These are phyloP conservation scores for Portevinia maculata DNA, from an alignment of 2,888 invertebrate genomes.

Conservation along the genomic window DNA sequence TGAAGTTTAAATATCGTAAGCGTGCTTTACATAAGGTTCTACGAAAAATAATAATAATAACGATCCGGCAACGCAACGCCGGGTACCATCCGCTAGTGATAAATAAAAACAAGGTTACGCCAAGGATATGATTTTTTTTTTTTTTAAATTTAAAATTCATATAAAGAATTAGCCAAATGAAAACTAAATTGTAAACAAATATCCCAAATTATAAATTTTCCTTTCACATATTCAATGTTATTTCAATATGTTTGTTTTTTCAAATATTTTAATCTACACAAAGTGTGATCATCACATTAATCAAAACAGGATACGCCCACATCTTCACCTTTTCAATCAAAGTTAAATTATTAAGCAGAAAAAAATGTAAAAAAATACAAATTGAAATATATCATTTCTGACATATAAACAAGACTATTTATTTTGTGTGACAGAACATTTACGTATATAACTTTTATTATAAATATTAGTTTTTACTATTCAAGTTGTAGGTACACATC, in stretches of 20 bases:
- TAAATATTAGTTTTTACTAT: too few species aligned
- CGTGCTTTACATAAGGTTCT: too few species aligned
- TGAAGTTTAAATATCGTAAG: too few species aligned
- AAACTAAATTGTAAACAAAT: neutral
- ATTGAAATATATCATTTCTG: conserved; percentile 9
- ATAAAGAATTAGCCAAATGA: too few species aligned
- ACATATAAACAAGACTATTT: neutral
- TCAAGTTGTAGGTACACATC: neutral
- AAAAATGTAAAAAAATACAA: neutral
- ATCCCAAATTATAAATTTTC: neutral
- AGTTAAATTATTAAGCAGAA: neutral
- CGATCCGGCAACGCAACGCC: too few species aligned
- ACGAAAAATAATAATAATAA: too few species aligned
- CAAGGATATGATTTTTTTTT: neutral
- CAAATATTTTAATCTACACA: neutral
- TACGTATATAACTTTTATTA: neutral
- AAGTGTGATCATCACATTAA: neutral
- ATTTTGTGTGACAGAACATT: neutral
- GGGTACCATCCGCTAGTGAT: too few species aligned
- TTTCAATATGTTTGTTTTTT: neutral
- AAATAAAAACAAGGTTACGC: neutral
- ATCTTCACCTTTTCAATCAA: neutral
- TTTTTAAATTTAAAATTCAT: too few species aligned
- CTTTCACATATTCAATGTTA: neutral
- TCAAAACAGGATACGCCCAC: neutral